Percentiles rank a stretch among this genome's conserved stretches.
Conservation (phyloP, 2,797 vertebrate species). For the Rhinophrynus dorsalis region DNA sequence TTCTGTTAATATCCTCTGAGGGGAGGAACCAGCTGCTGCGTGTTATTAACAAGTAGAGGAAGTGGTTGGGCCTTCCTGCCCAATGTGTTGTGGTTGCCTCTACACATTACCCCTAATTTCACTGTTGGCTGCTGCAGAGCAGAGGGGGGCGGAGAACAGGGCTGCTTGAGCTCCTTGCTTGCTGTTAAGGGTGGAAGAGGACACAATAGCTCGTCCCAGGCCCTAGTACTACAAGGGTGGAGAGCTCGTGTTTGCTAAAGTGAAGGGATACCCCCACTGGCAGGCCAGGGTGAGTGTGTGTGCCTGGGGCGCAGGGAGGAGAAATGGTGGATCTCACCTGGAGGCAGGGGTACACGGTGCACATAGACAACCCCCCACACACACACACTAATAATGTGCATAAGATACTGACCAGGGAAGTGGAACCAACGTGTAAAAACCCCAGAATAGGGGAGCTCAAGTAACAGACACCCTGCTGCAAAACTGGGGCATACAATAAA, state of each 20-base stretch:
- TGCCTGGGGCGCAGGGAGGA: too few relatives aligned
- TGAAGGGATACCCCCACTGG: constrained; percentile 95
- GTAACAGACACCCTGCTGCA: too few relatives aligned
- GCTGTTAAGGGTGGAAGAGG: constrained; percentile 7
- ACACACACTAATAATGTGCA: too few relatives aligned
- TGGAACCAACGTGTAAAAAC: too few relatives aligned
- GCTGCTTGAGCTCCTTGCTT: constrained; percentile 38
- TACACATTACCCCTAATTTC: constrained; percentile 48
- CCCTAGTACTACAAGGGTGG: constrained; percentile 91
- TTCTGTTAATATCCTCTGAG: too few relatives aligned
- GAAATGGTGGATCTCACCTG: too few relatives aligned
- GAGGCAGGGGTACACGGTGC: too few relatives aligned
- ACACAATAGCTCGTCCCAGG: constrained; percentile 86
- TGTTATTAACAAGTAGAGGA: constrained; percentile 13
- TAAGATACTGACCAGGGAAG: too few relatives aligned
- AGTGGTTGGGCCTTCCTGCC: constrained; percentile 52
- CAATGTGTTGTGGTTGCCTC: constrained; percentile 22
- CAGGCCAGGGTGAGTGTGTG: constrained; percentile 89
- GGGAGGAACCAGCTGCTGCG: too few relatives aligned
- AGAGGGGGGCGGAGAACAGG: constrained; percentile 39
- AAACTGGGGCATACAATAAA: too few relatives aligned
- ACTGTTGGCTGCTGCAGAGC: constrained; percentile 47
- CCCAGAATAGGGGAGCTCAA: too few relatives aligned
- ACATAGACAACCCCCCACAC: too few relatives aligned
- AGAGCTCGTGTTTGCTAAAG: constrained; percentile 91